A percentile compares a stretch with the other conserved stretches of the same genome.
These are phyloP conservation scores for Henricia sp. DNA, from an alignment of 53 echinoderm and acorn worm species.

Conservation along the genomic window DNA sequence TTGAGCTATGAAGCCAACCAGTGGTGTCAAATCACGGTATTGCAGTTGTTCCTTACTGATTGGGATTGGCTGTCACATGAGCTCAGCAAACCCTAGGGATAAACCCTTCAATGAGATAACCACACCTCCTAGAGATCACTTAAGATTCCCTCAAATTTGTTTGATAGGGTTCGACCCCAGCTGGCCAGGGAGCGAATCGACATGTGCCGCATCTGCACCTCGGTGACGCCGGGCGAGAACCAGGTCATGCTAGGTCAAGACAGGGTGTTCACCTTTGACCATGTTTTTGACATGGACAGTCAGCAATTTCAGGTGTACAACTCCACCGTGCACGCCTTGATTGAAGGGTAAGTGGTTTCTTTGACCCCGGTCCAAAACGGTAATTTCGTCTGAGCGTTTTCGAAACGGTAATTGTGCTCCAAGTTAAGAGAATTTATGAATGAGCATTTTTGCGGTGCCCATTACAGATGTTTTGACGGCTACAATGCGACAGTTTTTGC, in stretches of 20 bases:
- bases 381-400: neutral
- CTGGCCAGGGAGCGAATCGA: slow-evolving; percentile 88
- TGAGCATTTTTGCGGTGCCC: too few species aligned
- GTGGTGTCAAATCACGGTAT: too few species aligned
- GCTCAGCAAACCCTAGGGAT: too few species aligned
- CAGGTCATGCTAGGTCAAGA: slow-evolving; percentile 96
- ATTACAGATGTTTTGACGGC: slow-evolving; percentile 88
- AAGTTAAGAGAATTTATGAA: too few species aligned
- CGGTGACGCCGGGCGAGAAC: slow-evolving; percentile 76
- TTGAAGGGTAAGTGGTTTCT: slow-evolving; percentile 86
- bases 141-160: too few species aligned
- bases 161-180: slow-evolving; percentile 89
- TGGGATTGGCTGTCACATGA: too few species aligned
- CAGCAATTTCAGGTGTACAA: slow-evolving; percentile 78
- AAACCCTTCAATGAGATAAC: too few species aligned
- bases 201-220: slow-evolving; percentile 88
- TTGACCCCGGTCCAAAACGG: too few species aligned
- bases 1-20: too few species aligned
- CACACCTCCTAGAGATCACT: too few species aligned
- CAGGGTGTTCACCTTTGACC: slow-evolving; percentile 95
- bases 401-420: too few species aligned
- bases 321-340: slow-evolving; percentile 72
- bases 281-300: slow-evolving; percentile 92
- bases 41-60: too few species aligned
- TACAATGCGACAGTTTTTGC: slow-evolving; percentile 99